Percentiles rank a stretch among this genome's conserved stretches.
These are phyloP conservation scores for Furcula furcula DNA, from an alignment of 2,888 invertebrate species.

Conservation along the genomic window DNA sequence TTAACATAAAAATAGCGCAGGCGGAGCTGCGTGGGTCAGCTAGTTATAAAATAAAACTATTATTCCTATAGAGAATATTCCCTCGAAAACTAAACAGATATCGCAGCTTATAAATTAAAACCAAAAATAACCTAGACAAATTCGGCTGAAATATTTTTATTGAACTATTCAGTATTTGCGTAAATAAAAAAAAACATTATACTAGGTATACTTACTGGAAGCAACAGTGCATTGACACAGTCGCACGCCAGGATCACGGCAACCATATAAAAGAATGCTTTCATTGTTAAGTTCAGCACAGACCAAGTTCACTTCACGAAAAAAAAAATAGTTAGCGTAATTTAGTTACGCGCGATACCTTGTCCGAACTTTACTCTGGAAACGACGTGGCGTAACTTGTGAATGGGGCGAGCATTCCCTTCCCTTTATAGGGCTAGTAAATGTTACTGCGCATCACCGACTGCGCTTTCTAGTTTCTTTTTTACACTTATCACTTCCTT, in stretches of 20 bases:
- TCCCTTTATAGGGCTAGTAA: slow-evolving; percentile 65
- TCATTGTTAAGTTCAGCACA: slow-evolving; percentile 52
- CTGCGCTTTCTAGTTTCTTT: slow-evolving; percentile 49
- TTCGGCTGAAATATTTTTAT: no score
- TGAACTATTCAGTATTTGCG: no score
- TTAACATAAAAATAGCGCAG: no score
- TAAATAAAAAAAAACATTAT: no score
- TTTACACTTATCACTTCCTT: slow-evolving; percentile 33
- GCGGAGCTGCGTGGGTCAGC: no score
- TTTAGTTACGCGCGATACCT: slow-evolving; percentile 40
- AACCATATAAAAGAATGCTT: slow-evolving; percentile 49
- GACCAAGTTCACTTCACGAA: slow-evolving; percentile 49
- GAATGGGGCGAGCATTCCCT: slow-evolving; percentile 62
- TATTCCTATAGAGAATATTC: no score
- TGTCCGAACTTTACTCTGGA: slow-evolving; percentile 45
- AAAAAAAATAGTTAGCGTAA: slow-evolving; percentile 25
- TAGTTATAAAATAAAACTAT: no score
- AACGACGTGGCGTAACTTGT: slow-evolving; percentile 59
- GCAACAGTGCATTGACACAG: slow-evolving; percentile 51
- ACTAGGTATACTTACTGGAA: no score
- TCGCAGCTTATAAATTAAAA: no score
- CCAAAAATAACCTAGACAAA: no score
- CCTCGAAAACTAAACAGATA: no score
- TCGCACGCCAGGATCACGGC: slow-evolving; percentile 54
- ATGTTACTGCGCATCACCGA: slow-evolving; percentile 67